Evolutionary conservation across 2,797 vertebrate genomes (phyloP).

Genomic region (Telmatherina bonti): DNA sequence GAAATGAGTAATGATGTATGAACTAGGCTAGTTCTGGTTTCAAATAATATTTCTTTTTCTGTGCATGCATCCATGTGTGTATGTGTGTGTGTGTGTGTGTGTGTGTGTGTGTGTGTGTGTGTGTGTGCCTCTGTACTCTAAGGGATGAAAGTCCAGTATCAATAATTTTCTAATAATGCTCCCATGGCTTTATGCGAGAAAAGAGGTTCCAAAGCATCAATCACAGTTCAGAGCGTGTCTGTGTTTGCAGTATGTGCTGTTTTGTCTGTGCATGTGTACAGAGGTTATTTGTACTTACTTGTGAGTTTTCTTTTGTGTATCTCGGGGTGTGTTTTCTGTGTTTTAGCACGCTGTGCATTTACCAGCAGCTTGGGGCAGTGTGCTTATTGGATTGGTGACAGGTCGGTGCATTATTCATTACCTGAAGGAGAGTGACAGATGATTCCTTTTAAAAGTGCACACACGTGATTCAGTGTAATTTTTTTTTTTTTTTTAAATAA

Average conservation of each 20-base stretch:
- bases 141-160: slow-evolving; percentile 63
- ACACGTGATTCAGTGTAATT: slow-evolving; percentile 34
- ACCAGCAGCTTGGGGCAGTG: slow-evolving; percentile 52
- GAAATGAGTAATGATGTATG: slow-evolving; percentile 53
- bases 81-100: no score
- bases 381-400: slow-evolving; percentile 66
- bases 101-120: no score
- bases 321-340: slow-evolving; percentile 31
- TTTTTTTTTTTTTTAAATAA: background rate
- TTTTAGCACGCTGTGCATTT: slow-evolving; percentile 47
- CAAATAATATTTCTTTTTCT: slow-evolving; percentile 30
- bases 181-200: slow-evolving; percentile 60
- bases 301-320: slow-evolving; percentile 21
- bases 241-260: slow-evolving; percentile 17
- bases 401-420: slow-evolving; percentile 72
- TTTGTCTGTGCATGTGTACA: slow-evolving; percentile 11
- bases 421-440: slow-evolving; percentile 65
- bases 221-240: slow-evolving; percentile 40
- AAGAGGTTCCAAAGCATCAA: slow-evolving; percentile 60
- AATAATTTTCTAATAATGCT: slow-evolving; percentile 71
- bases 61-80: slow-evolving; percentile 12
- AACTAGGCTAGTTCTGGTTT: slow-evolving; percentile 38
- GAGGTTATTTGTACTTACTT: slow-evolving; percentile 30
- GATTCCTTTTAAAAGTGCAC: slow-evolving; percentile 39
- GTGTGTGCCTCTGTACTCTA: slow-evolving; percentile 33